These are phyloP conservation scores for Craseonycteris thonglongyai DNA, from an alignment of 2,113 vertebrate genomes.

Conservation along the genomic window DNA sequence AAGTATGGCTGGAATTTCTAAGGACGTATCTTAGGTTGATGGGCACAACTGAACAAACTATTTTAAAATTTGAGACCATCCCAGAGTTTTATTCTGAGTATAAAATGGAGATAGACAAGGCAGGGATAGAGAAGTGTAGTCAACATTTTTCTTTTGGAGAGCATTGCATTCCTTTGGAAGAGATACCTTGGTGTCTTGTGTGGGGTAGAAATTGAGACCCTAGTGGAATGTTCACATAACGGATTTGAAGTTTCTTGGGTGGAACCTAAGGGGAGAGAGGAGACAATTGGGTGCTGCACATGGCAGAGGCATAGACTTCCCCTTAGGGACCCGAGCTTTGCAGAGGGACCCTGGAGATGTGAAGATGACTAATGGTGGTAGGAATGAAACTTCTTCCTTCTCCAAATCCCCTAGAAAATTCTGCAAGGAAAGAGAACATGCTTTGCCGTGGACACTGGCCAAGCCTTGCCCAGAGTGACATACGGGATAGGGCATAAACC, in stretches of 20 bases:
- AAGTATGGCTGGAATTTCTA: neutral
- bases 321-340: neutral
- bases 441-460: neutral
- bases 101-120: neutral
- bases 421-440: neutral
- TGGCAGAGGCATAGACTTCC: fast-evolving
- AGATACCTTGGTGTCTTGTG: neutral
- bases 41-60: neutral
- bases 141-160: neutral
- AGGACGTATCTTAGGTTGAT: neutral
- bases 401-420: neutral
- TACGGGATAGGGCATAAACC: neutral
- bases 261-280: too few relatives aligned
- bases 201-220: neutral
- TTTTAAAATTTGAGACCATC: neutral
- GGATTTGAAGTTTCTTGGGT: neutral
- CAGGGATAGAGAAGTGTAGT: neutral
- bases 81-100: neutral
- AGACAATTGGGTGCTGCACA: neutral
- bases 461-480: neutral
- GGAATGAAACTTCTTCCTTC: neutral
- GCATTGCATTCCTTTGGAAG: neutral
- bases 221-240: neutral
- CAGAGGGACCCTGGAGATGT: neutral
- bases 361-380: fast-evolving